Base-by-base conservation (phyloP, 1,140 invertebrate species). In the Drosophila ambigua region DNA sequence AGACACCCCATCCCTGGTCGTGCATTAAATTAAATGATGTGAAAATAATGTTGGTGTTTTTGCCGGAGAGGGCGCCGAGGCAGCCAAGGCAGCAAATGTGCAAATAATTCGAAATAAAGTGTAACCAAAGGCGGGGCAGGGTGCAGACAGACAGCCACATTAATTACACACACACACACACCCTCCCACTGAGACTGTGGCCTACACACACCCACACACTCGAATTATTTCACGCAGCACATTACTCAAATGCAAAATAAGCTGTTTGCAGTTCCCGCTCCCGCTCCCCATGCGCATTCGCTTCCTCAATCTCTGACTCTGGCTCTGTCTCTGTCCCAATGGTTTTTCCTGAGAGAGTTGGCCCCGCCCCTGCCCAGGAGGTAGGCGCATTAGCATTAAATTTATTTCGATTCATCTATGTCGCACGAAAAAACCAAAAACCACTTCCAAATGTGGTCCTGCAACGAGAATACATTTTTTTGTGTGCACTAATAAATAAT, bases 1-100 rank as follows among this genome's bases (percentile, higher is more conserved):
- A n/a, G 35, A n/a, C 23, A 5, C 53, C n/a, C 20, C 28, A 20
- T 52, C 73, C 54, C 60, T 46, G 53, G 79, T 65, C 80, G 75
- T 73, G 80, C 79, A 83, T 83, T 83, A 83, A 83, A 83, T 83
- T 83, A 83, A 83, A 83, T 83, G 80, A 83, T 83, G 79, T 84
- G 79, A 83, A 82, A 83, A 83, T 83, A 83, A 83, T 83, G 79
- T 83, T 79, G 65, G 80, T 84, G 72, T 50, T 66, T 50, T 66
- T 73, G 71, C 31, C 72, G 23, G 54, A 51, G 53, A 26, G 59
- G 31, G 41, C n/a, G 45, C 59, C 35, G 39, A 46, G 46, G 46
- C 50, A 20, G 74, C 61, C 48, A 82, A 63, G 65, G 79, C 79
- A 58, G 79, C 71, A 83, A 80, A 80, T 80, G 78, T 80, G 78